Evolutionary conservation across 2,797 vertebrate genomes (phyloP), one percentile per base, ranked within the genome.

Genomic region (Halcyon smyrnensis): DNA sequence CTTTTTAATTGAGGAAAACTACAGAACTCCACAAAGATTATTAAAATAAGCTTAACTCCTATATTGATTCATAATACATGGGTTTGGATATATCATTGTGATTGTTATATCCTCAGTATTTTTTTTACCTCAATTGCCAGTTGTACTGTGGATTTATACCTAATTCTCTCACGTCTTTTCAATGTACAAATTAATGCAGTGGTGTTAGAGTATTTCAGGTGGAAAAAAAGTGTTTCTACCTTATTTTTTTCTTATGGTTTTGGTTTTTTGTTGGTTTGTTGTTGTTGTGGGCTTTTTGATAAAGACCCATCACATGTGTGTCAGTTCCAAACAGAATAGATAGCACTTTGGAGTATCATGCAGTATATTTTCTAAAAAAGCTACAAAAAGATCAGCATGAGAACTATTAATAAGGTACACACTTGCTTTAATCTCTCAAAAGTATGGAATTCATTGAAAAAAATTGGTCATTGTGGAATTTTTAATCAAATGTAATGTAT

Each of bases 401-500:
- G 34, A 79, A 86, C 46, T 39, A 65, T 65, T 77, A 90, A 80
- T 70, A 94, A 77, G 13, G 30, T 70, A 71, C 14, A 79, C 60
- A 71, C 5, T 41, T 87, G 54, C 37, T 92, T 93, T 89, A 91
- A 87, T 89, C 39, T 82, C 32, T 87, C 28, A 85, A 63, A 90
- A 81, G n/a, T 63, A 24, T 36, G 15, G 11, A 73, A 2, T 14
- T 28, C 94, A 78, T 76, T 85, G 30, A 75, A 94, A 90, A 39
- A 83, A 91, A 73, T 23, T 60, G 17, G 48, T 57, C 12, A 74
- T 23, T 73, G 17, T 69, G 25, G 53, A 82, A 39, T 82, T 93
- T 96, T 87, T 77, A 93, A 91, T 95, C 90, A 92, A 90, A 69
- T 56, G 32, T 68, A 87, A 78, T 37, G 19, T 60, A 75, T 75